These are phyloP conservation scores for Acanthacorydalis orientalis DNA, from an alignment of 2,888 invertebrate species.

Conservation along the genomic window DNA sequence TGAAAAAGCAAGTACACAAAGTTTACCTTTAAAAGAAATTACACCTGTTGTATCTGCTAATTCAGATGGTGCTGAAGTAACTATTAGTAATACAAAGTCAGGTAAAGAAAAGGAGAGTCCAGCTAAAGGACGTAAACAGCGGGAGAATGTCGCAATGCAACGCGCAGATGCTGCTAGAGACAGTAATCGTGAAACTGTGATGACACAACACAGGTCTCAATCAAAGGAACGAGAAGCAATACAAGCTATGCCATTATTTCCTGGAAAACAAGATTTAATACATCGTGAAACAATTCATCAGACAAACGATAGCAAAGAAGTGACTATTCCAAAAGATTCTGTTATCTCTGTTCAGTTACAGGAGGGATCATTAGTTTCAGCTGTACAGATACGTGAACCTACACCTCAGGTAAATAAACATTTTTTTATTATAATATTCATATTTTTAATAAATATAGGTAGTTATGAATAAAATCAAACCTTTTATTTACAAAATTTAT, in stretches of 20 bases:
- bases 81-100: constrained; percentile 25
- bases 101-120: constrained; percentile 25
- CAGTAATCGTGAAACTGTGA: not conserved
- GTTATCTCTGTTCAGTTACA: no score
- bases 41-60: constrained; percentile 56
- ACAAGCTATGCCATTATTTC: not conserved
- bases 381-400: no score
- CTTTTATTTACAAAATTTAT: no score
- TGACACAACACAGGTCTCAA: not conserved
- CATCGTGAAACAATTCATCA: no score
- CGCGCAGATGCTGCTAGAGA: not conserved
- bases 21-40: constrained; percentile 21
- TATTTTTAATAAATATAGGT: no score
- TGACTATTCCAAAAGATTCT: no score
- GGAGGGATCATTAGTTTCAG: no score
- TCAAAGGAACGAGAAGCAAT: not conserved
- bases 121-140: constrained; percentile 19
- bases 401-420: no score
- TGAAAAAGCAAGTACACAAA: constrained; percentile 5
- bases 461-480: no score
- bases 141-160: constrained; percentile 8
- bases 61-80: constrained; percentile 48
- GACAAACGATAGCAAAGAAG: no score
- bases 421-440: no score
- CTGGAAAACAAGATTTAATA: no score